Evolutionary conservation across 2,797 vertebrate species (phyloP), one percentile per base, ranked within the genome.

Genomic region (Eurystomus glaucurus): DNA sequence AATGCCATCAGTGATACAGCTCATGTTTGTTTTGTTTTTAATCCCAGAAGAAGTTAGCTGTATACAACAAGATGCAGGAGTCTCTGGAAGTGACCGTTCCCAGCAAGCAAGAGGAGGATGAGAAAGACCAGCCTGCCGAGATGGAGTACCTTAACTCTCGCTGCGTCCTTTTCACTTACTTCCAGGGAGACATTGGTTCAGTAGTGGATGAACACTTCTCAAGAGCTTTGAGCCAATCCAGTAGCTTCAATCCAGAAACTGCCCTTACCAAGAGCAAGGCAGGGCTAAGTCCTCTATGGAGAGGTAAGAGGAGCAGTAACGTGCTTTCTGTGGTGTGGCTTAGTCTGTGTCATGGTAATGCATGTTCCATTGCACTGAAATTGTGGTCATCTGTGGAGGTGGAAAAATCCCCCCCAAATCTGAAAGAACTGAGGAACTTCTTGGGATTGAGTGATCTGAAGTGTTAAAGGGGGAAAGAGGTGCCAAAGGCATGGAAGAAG

Each of bases 171-270:
- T 99, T 99, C 98, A 99, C 99, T 81, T 99, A 99, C 97, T 99
- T 99, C 98, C 99, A 99, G 95, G 99, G 99, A 76, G 98, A 99
- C 97, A 99, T 99, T 75, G 98, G 99, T 12, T 99, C 99, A 15
- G 99, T 99, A 97, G 99, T 99, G 90, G 99, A 99, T 84, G 99
- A 99, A 97, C 99, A 99, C 97, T 99, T 99, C 97, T 99, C 99
- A 57, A 99, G 99, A 87, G 99, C 99, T 96, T 98, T 99, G 97
- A 99, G 99, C 97, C 99, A 99, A 98, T 95, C 98, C 93, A 98
- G 98, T 96, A 98, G 97, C 97, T 99, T 98, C 97, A 98, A 46
- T 94, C 94, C 98, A 87, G 98, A 98, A 93, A 97, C 96, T 97
- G 91, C 97, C 96, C 97, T 98, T 97, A 97, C 98, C 92, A 99